Percentiles rank a stretch among this genome's conserved stretches.
These are phyloP conservation scores for Gortyna flavago DNA, from an alignment of 2,888 invertebrate genomes.

Conservation along the genomic window DNA sequence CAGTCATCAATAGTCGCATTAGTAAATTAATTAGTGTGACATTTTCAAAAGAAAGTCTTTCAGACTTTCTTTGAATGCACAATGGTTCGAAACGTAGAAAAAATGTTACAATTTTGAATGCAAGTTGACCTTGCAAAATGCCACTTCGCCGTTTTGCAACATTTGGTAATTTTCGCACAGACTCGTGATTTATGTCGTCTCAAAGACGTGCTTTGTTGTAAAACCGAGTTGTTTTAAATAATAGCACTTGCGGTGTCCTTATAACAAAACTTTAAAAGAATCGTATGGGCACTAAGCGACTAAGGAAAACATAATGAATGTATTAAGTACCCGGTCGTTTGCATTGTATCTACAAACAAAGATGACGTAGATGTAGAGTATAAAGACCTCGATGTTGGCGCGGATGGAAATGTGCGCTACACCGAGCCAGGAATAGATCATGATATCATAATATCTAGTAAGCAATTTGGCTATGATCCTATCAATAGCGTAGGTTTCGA, in stretches of 20 bases:
- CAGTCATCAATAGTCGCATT: slow-evolving; percentile 77
- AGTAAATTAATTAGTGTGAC: slow-evolving; percentile 86
- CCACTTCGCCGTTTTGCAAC: slow-evolving; percentile 79
- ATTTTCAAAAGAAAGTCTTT: slow-evolving; percentile 82
- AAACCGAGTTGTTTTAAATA: slow-evolving; percentile 81
- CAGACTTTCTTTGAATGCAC: slow-evolving; percentile 76
- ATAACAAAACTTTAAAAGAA: slow-evolving; percentile 76
- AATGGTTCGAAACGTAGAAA: slow-evolving; percentile 71
- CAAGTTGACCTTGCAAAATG: slow-evolving; percentile 82
- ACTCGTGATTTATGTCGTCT: slow-evolving; percentile 84
- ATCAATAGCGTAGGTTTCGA: slow-evolving; percentile 69
- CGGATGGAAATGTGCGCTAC: slow-evolving; percentile 78
- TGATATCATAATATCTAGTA: slow-evolving; percentile 85
- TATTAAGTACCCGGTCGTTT: slow-evolving; percentile 73
- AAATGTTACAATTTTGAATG: slow-evolving; percentile 78
- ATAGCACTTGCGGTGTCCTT: slow-evolving; percentile 86
- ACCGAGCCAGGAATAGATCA: slow-evolving; percentile 83
- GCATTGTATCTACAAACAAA: slow-evolving; percentile 76
- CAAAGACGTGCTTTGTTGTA: slow-evolving; percentile 79
- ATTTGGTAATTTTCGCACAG: slow-evolving; percentile 86
- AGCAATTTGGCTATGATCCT: slow-evolving; percentile 76
- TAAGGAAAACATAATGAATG: slow-evolving; percentile 77
- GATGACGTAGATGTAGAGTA: slow-evolving; percentile 74
- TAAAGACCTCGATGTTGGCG: slow-evolving; percentile 81
- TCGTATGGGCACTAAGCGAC: slow-evolving; percentile 72